Evolutionary conservation across 2,888 invertebrate species (phyloP).

Genomic region (Drosophila yooni): DNA sequence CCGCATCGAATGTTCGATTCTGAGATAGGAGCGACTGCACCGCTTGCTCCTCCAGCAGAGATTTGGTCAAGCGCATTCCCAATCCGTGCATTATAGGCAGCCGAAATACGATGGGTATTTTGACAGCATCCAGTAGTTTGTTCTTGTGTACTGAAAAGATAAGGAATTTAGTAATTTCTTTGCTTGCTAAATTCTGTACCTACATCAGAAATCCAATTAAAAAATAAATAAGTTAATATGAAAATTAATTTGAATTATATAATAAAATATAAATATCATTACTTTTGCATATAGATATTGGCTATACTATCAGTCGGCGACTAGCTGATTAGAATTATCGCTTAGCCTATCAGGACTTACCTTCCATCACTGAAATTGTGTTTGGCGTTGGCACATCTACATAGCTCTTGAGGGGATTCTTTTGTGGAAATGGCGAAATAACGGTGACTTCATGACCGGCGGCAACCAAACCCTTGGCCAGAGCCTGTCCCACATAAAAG

Average conservation of each 20-base stretch:
- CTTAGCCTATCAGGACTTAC: constrained; percentile 37
- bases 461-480: constrained; percentile 79
- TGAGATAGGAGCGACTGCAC: constrained; percentile 77
- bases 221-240: neutral
- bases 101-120: constrained; percentile 17
- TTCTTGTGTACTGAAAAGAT: constrained; percentile 32
- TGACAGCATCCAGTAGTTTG: constrained; percentile 25
- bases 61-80: constrained; percentile 46
- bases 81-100: constrained; percentile 29
- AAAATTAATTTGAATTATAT: neutral
- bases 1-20: constrained; percentile 83
- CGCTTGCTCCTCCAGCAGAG: constrained; percentile 59
- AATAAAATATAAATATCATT: neutral
- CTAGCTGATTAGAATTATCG: constrained; percentile 23
- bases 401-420: constrained; percentile 71
- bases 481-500: constrained; percentile 72
- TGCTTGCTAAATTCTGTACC: neutral
- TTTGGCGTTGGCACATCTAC: constrained; percentile 60
- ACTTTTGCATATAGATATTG: neutral
- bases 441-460: constrained; percentile 84
- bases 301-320: neutral
- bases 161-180: neutral
- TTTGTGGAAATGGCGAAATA: constrained; percentile 78
- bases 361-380: constrained; percentile 43
- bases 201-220: neutral